Evolutionary conservation across 2,888 invertebrate species (phyloP).

Genomic region (Kryphioiulus occultus): DNA sequence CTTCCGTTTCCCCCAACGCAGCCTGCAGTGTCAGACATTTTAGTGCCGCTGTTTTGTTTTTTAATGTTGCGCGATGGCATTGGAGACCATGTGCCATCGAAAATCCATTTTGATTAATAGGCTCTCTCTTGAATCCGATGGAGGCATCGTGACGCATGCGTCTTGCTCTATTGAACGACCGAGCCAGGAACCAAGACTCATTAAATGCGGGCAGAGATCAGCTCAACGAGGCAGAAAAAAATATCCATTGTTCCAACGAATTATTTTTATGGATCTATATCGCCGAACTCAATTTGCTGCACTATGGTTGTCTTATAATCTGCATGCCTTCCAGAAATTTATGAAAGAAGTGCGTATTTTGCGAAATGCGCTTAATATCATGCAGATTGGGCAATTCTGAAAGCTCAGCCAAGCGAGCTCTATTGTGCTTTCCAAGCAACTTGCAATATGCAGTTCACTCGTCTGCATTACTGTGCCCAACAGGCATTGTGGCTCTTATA

Average conservation of each 20-base stretch:
- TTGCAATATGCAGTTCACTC: background rate
- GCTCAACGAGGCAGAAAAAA: slow-evolving; percentile 29
- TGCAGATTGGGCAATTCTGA: slow-evolving; percentile 30
- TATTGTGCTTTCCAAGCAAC: background rate
- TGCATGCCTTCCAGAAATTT: background rate
- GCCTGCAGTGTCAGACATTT: slow-evolving; percentile 3
- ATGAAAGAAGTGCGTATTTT: slow-evolving; percentile 33
- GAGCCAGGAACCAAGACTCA: slow-evolving; percentile 35
- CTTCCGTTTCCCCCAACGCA: background rate
- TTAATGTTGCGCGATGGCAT: slow-evolving; percentile 26
- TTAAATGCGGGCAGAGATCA: slow-evolving; percentile 26
- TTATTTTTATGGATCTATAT: slow-evolving; percentile 26
- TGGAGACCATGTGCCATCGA: slow-evolving; percentile 1
- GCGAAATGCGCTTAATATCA: slow-evolving; percentile 31
- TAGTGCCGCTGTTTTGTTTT: slow-evolving; percentile 32
- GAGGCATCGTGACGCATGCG: background rate
- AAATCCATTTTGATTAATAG: slow-evolving; percentile 35
- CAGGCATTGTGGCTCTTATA: background rate
- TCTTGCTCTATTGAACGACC: background rate
- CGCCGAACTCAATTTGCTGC: slow-evolving; percentile 31
- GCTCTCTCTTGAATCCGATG: background rate
- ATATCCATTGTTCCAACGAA: slow-evolving; percentile 21
- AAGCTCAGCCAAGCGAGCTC: slow-evolving; percentile 2
- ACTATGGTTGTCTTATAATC: background rate
- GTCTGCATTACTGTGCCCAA: background rate